Conservation (phyloP, 2,797 vertebrate species). For the Fringilla coelebs region DNA sequence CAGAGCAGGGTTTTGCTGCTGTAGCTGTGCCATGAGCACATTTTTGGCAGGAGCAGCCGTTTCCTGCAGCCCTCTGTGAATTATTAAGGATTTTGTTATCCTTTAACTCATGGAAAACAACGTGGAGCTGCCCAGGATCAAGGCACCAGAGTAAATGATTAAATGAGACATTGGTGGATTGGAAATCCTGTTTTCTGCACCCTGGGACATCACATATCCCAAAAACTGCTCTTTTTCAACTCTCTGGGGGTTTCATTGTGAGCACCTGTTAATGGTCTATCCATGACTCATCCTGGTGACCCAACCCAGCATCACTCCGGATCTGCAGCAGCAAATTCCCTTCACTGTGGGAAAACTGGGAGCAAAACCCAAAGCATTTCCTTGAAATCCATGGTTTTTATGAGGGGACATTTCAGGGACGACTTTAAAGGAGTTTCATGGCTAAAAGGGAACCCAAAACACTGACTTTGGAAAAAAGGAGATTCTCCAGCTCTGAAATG, state of each 20-base stretch:
- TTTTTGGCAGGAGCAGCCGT: neutral
- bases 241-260: fast-evolving
- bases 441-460: neutral
- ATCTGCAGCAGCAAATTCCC: neutral
- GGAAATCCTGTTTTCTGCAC: neutral
- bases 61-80: neutral
- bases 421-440: neutral
- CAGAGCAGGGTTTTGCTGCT: neutral
- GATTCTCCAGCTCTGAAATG: neutral
- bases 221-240: neutral
- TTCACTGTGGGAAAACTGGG: neutral
- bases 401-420: neutral
- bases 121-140: neutral
- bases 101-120: slow-evolving; percentile 26
- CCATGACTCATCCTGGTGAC: neutral
- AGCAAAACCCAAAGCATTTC: neutral
- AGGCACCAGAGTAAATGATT: neutral
- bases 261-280: neutral
- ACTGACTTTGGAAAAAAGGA: neutral
- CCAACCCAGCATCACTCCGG: neutral
- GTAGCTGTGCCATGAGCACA: neutral
- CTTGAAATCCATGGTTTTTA: neutral
- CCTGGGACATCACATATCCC: neutral
- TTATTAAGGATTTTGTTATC: neutral
- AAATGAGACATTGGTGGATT: fast-evolving